Conservation (phyloP, 2,888 invertebrate species). For the Meandrusa payeni region DNA sequence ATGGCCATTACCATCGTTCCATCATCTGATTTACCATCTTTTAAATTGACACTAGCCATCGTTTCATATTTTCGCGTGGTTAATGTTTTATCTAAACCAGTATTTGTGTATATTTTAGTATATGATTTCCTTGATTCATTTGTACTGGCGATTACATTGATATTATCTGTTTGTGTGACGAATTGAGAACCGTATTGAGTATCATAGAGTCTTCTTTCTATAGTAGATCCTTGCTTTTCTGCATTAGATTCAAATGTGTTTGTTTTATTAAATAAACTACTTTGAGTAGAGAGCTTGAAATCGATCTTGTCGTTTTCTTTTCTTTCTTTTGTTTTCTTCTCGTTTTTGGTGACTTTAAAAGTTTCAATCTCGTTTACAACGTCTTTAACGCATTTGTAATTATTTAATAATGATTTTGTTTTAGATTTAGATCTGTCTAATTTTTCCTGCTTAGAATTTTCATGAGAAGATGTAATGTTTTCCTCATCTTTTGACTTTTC, state of each 20-base stretch:
- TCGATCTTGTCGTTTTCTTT: too few relatives aligned
- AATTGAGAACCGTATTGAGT: neutral
- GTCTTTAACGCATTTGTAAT: slow-evolving; percentile 8
- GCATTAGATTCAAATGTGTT: neutral
- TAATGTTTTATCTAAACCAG: neutral
- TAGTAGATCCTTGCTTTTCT: neutral
- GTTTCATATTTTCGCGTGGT: neutral
- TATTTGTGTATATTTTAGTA: slow-evolving; percentile 6
- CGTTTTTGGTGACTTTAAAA: neutral
- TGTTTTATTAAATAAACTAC: neutral
- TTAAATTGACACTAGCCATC: neutral
- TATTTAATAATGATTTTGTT: neutral
- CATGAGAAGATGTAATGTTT: neutral
- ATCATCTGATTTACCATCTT: neutral
- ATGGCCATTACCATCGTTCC: neutral
- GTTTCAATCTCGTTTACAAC: slow-evolving; percentile 1
- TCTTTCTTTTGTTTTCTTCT: neutral
- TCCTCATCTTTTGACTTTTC: neutral
- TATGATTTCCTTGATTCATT: neutral
- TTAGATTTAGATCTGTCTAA: neutral
- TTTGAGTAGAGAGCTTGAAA: too few relatives aligned
- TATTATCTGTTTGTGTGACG: neutral
- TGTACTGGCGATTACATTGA: neutral
- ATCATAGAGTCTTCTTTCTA: neutral
- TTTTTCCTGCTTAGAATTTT: neutral